Percentiles rank a stretch among this genome's conserved stretches.
Evolutionary conservation across 2,113 vertebrate species (phyloP).

Genomic region (Semnornis frantzii): DNA sequence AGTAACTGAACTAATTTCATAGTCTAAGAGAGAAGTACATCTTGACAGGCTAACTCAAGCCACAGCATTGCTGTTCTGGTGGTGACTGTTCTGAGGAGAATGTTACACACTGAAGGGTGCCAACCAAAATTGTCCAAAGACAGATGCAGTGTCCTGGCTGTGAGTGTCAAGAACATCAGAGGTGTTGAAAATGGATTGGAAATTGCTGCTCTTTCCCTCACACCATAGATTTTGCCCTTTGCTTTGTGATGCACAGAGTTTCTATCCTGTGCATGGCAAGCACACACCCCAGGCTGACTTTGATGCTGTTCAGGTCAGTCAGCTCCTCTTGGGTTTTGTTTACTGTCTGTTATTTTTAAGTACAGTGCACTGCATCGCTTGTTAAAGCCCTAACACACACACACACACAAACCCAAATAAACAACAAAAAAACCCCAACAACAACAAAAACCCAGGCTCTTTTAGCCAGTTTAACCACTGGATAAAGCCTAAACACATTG

Average conservation of each 20-base stretch:
- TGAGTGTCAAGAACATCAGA: not conserved
- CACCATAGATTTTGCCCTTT: not conserved
- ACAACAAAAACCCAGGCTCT: not conserved
- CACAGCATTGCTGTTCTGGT: not conserved
- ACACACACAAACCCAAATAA: no score
- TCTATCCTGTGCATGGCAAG: not conserved
- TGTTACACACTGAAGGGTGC: not conserved
- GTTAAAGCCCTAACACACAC: not conserved
- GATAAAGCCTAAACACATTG: not conserved
- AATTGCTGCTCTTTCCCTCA: not conserved
- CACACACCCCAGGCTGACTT: not conserved
- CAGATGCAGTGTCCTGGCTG: fast-evolving
- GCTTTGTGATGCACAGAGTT: not conserved
- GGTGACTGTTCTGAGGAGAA: not conserved
- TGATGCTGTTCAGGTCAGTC: not conserved
- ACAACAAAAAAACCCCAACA: no score
- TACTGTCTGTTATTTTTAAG: not conserved
- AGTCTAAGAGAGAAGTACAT: not conserved
- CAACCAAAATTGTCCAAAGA: not conserved
- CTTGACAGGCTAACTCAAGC: not conserved
- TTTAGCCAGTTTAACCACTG: not conserved
- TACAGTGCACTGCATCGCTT: not conserved
- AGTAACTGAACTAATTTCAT: not conserved
- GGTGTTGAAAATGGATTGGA: not conserved
- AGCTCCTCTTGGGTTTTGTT: not conserved